Conservation (phyloP, 2,113 vertebrate species). For the Psammodynastes pulverulentus region DNA sequence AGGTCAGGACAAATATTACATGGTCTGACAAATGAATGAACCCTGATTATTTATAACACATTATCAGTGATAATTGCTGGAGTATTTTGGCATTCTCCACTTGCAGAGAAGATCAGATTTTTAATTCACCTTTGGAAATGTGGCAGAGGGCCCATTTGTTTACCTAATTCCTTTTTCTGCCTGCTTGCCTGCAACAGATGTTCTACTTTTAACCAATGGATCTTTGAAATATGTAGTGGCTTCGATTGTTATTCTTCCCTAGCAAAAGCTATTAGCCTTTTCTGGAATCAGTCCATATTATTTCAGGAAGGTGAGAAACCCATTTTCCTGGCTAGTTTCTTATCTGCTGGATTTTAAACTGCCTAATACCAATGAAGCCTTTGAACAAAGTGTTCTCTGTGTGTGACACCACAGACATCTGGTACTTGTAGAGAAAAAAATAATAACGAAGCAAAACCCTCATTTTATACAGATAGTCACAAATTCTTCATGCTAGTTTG, state of each 20-base stretch:
- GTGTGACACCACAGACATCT: slow-evolving; percentile 57
- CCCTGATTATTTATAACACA: not conserved
- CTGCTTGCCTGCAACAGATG: slow-evolving; percentile 25
- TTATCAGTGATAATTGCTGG: not conserved
- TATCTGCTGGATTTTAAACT: slow-evolving; percentile 59
- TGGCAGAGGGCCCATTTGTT: slow-evolving; percentile 10
- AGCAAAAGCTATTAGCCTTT: not conserved
- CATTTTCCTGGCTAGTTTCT: slow-evolving; percentile 60
- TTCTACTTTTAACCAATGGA: slow-evolving; percentile 16
- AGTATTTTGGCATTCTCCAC: slow-evolving; percentile 18
- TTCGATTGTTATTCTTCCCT: not conserved
- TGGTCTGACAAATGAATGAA: not conserved
- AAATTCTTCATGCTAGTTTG: slow-evolving; percentile 17
- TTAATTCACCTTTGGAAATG: slow-evolving; percentile 29
- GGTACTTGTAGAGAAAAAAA: slow-evolving; percentile 55
- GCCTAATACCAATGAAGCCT: slow-evolving; percentile 55
- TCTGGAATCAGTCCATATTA: slow-evolving; percentile 42
- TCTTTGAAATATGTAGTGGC: slow-evolving; percentile 21
- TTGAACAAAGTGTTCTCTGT: slow-evolving; percentile 55
- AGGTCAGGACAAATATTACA: not conserved
- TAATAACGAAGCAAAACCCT: not conserved
- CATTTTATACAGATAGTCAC: slow-evolving; percentile 54
- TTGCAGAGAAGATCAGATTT: slow-evolving; percentile 22
- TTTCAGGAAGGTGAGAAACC: slow-evolving; percentile 49
- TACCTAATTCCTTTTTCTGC: slow-evolving; percentile 3